phyloP scores from a whole-genome alignment of 2,797 vertebrate species.

The Chrosomus eos region DNA sequence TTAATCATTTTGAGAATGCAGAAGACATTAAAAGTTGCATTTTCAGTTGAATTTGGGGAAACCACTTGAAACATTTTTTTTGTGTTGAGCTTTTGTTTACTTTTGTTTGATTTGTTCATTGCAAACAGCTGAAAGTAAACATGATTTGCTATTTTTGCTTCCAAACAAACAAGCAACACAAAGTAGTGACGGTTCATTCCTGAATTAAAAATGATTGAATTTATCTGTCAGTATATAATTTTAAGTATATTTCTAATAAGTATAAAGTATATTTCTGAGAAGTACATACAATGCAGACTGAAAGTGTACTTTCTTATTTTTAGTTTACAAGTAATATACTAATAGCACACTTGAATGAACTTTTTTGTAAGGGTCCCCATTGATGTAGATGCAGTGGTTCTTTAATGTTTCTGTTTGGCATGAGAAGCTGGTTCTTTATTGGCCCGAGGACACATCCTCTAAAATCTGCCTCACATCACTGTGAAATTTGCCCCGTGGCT shows the following conservation, averaged over 20 bases:
- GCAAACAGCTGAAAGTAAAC: no score
- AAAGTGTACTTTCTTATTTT: neutral
- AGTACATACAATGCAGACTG: neutral
- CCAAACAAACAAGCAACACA: no score
- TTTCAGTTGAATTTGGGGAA: no score
- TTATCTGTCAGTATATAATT: neutral
- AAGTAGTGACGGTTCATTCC: no score
- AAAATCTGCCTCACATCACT: conserved; percentile 10
- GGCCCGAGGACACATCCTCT: conserved; percentile 11
- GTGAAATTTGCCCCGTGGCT: neutral
- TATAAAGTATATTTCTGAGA: neutral
- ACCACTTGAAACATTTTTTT: no score
- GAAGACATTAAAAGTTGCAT: no score
- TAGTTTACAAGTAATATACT: neutral
- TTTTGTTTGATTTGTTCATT: no score
- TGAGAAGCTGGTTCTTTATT: conserved; percentile 35
- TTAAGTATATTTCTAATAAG: neutral
- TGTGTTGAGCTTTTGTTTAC: no score
- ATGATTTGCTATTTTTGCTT: no score
- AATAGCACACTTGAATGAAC: neutral
- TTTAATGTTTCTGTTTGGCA: conserved; percentile 8
- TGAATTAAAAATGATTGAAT: no score
- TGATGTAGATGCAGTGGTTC: neutral
- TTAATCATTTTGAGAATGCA: no score
- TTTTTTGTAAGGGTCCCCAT: neutral